A percentile compares a stretch with the other conserved stretches of the same genome.
Conservation (phyloP, 2,113 vertebrate species). For the Cebus imitator region DNA sequence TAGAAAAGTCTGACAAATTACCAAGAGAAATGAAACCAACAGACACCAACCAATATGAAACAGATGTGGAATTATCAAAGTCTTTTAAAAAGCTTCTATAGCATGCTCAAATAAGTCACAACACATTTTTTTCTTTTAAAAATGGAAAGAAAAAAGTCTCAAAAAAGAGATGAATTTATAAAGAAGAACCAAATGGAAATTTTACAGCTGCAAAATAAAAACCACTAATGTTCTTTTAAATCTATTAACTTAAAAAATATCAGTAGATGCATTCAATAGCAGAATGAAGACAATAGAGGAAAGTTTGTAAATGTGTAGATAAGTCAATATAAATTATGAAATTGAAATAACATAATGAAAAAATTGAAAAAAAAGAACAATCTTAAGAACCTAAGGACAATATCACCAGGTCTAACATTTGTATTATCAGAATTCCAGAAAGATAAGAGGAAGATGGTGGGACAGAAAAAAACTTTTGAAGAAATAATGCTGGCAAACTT, state of each 20-base stretch:
- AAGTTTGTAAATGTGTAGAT: background rate
- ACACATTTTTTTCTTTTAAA: background rate
- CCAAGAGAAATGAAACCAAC: background rate
- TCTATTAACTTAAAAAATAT: background rate
- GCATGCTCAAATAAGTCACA: background rate
- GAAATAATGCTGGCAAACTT: background rate
- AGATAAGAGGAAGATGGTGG: background rate
- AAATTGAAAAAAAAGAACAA: background rate
- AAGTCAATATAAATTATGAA: background rate
- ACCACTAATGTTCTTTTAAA: background rate
- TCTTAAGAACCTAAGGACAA: background rate
- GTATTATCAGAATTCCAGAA: background rate
- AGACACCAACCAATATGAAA: background rate
- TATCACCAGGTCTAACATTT: background rate
- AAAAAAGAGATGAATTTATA: background rate
- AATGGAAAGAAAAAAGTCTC: background rate
- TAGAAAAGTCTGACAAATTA: background rate
- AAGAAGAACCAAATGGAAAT: background rate
- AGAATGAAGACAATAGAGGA: background rate
- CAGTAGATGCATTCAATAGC: background rate
- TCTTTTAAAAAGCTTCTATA: background rate
- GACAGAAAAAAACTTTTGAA: background rate
- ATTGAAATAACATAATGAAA: background rate
- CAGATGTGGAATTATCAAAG: background rate
- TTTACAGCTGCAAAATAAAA: background rate